A percentile compares a stretch with the other conserved stretches of the same genome.
These are phyloP conservation scores for Carettochelys insculpta DNA, from an alignment of 2,113 vertebrate species.

Conservation along the genomic window DNA sequence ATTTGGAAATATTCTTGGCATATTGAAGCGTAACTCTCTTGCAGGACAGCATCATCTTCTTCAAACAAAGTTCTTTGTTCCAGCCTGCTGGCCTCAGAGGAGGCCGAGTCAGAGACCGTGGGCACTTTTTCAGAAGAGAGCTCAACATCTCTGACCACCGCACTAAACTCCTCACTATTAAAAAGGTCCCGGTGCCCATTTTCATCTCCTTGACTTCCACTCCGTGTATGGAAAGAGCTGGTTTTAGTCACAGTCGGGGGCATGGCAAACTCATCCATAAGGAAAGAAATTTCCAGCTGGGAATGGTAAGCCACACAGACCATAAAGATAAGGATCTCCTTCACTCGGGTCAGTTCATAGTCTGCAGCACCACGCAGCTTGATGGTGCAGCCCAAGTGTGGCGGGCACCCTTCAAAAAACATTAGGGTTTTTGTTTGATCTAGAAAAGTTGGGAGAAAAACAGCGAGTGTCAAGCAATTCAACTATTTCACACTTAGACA, in stretches of 20 bases:
- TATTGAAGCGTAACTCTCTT: constrained; percentile 28
- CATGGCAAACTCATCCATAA: constrained; percentile 99
- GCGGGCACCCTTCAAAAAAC: constrained; percentile 96
- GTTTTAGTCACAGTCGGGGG: constrained; percentile 88
- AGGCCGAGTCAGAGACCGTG: constrained; percentile 63
- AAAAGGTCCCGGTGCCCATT: constrained; percentile 60
- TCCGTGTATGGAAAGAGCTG: constrained; percentile 86
- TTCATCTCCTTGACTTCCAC: constrained; percentile 78
- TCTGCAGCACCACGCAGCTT: constrained; percentile 93
- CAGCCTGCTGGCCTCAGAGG: constrained; percentile 53
- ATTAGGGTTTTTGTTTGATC: constrained; percentile 93
- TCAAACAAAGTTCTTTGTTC: constrained; percentile 70
- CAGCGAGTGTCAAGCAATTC: background rate
- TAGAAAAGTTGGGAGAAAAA: constrained; percentile 48
- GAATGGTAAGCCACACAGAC: constrained; percentile 97
- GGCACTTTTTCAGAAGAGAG: constrained; percentile 61
- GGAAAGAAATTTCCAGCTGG: constrained; percentile 98
- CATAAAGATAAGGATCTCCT: constrained; percentile 97
- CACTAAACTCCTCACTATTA: constrained; percentile 62
- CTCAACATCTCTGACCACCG: constrained; percentile 72
- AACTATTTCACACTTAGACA: background rate
- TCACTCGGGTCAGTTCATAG: constrained; percentile 94
- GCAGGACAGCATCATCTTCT: constrained; percentile 49
- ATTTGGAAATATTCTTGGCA: constrained; percentile 51
- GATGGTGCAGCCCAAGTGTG: constrained; percentile 94